Evolutionary conservation across 2,113 vertebrate species (phyloP).

Genomic region (Sylvilagus bachmani): DNA sequence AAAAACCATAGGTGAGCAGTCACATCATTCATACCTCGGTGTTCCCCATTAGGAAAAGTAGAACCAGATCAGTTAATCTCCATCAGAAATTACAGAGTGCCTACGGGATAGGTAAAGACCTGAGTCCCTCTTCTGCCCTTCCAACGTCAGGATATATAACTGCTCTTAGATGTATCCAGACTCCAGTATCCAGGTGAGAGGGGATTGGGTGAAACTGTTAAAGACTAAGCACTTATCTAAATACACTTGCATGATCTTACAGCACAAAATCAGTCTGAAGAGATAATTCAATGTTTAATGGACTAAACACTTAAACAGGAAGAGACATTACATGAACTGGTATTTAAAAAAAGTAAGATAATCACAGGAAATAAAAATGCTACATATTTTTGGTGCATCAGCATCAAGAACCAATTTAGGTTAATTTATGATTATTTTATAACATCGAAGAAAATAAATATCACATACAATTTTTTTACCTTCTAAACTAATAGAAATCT

Average conservation of each 20-base stretch:
- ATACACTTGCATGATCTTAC: background rate
- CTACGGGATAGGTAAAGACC: background rate
- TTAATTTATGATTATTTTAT: background rate
- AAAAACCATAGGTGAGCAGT: background rate
- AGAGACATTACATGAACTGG: background rate
- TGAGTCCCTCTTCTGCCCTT: background rate
- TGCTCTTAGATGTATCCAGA: background rate
- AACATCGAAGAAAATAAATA: conserved; percentile 19
- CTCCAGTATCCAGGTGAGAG: background rate
- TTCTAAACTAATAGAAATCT: conserved; percentile 38
- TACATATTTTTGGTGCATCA: background rate
- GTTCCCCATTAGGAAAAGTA: background rate
- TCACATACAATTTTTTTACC: background rate
- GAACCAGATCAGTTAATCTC: background rate
- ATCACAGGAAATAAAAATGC: background rate
- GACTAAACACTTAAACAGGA: background rate
- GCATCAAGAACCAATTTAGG: background rate
- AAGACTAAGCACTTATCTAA: background rate
- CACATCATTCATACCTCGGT: background rate
- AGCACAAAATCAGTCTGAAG: background rate
- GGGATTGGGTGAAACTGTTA: background rate
- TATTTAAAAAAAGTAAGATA: background rate
- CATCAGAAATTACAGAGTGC: background rate
- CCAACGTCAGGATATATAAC: background rate
- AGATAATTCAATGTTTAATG: background rate